Percentiles rank a stretch among this genome's conserved stretches.
Evolutionary conservation across 2,888 invertebrate species (phyloP).

Genomic region (Dusona sp.): DNA sequence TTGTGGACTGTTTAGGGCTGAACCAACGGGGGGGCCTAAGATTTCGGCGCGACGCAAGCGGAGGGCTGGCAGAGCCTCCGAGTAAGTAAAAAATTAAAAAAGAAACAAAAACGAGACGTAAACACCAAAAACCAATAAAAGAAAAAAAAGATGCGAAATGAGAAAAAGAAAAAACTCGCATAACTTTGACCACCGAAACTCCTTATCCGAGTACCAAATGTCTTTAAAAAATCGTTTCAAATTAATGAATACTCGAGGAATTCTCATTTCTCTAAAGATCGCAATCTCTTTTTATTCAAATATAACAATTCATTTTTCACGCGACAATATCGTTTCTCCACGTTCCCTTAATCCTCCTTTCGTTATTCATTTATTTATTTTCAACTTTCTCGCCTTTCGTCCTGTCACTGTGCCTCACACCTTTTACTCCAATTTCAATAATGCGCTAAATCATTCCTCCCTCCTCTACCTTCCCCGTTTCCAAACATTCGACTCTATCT

Average conservation of each 20-base stretch:
- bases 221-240: conserved; percentile 25
- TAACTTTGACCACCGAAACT: conserved; percentile 31
- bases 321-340: conserved; percentile 36
- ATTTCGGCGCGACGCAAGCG: conserved; percentile 86
- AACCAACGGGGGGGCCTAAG: conserved; percentile 87
- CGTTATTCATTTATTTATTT: neutral
- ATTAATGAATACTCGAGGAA: conserved; percentile 43
- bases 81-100: conserved; percentile 82
- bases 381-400: neutral
- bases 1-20: conserved; percentile 87
- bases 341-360: neutral
- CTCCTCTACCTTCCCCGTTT: neutral
- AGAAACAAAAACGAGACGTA: conserved; percentile 66
- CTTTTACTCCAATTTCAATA: neutral
- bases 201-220: conserved; percentile 34
- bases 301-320: conserved; percentile 15
- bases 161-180: conserved; percentile 57
- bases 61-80: conserved; percentile 85
- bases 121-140: conserved; percentile 68
- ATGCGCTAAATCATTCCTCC: neutral
- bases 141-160: conserved; percentile 57
- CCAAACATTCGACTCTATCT: neutral
- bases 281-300: conserved; percentile 51
- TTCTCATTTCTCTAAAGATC: conserved; percentile 63
- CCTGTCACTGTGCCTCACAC: neutral